Percentiles rank a stretch among this genome's conserved stretches.
These are phyloP conservation scores for Geotrypetes seraphini DNA, from an alignment of 2,797 vertebrate genomes.

Conservation along the genomic window DNA sequence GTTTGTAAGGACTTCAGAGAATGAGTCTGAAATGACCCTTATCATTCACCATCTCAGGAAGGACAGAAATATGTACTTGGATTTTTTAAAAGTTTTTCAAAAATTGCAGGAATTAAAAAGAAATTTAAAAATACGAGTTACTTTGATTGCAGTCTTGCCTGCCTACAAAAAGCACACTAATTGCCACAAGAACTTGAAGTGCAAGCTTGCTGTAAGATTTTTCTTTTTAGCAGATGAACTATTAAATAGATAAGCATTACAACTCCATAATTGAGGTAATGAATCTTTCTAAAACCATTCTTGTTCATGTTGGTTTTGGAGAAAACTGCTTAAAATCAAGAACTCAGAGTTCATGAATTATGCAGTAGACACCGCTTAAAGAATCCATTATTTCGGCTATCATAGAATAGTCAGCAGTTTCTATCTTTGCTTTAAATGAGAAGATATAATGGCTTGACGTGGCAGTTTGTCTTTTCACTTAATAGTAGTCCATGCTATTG, in stretches of 20 bases:
- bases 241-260: slow-evolving; percentile 11
- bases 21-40: no score
- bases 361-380: slow-evolving; percentile 13
- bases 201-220: background rate
- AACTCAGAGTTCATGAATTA: slow-evolving; percentile 16
- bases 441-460: slow-evolving; percentile 20
- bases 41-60: no score
- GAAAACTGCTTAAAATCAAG: slow-evolving; percentile 9
- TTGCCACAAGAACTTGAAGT: slow-evolving; percentile 11
- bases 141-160: no score
- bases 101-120: no score
- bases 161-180: no score
- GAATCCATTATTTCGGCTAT: slow-evolving; percentile 21
- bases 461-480: slow-evolving; percentile 8
- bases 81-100: no score
- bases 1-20: no score
- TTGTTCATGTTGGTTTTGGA: slow-evolving; percentile 10
- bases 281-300: slow-evolving; percentile 10
- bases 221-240: slow-evolving; percentile 15
- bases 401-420: slow-evolving; percentile 7
- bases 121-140: no score
- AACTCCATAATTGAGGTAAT: slow-evolving; percentile 3
- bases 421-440: slow-evolving; percentile 12
- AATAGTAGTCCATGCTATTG: slow-evolving; percentile 3
- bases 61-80: no score